phyloP scores from a whole-genome alignment of 2,797 vertebrate species.

The Anguilla marmorata region DNA sequence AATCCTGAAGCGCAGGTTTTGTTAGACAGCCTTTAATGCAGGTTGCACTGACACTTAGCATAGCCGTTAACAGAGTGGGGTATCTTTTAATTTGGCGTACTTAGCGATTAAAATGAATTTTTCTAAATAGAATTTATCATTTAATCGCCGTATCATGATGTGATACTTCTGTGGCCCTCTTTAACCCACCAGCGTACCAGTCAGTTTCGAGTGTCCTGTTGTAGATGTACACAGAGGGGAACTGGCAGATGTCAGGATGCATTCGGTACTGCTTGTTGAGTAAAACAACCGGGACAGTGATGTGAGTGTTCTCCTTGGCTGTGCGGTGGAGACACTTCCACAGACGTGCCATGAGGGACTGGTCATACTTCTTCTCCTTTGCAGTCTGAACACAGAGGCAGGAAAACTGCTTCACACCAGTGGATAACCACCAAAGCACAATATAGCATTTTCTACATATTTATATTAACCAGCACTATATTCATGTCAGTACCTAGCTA shows the following conservation, averaged over 20 bases:
- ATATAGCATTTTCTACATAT: not conserved
- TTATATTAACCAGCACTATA: not conserved
- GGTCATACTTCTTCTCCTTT: constrained; percentile 75
- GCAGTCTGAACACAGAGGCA: constrained; percentile 68
- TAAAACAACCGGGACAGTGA: constrained; percentile 63
- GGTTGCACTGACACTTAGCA: no score
- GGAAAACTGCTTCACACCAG: not conserved
- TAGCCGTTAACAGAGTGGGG: no score
- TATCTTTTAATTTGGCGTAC: no score
- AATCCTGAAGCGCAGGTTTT: no score
- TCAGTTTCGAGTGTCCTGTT: constrained; percentile 69
- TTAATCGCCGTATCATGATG: no score
- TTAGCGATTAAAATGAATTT: no score
- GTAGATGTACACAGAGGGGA: constrained; percentile 81
- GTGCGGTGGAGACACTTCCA: constrained; percentile 63
- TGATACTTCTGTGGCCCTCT: not conserved
- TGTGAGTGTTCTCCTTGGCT: constrained; percentile 40
- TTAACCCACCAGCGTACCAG: constrained; percentile 57
- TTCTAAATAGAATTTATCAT: no score
- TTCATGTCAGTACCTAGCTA: not conserved
- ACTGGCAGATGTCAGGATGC: constrained; percentile 84
- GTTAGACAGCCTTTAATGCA: no score
- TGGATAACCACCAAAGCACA: not conserved
- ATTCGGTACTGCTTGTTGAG: constrained; percentile 81
- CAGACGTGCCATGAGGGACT: constrained; percentile 81